Percentiles rank a stretch among this genome's conserved stretches.
Evolutionary conservation across 2,888 invertebrate species (phyloP).

Genomic region (Noctua janthe): DNA sequence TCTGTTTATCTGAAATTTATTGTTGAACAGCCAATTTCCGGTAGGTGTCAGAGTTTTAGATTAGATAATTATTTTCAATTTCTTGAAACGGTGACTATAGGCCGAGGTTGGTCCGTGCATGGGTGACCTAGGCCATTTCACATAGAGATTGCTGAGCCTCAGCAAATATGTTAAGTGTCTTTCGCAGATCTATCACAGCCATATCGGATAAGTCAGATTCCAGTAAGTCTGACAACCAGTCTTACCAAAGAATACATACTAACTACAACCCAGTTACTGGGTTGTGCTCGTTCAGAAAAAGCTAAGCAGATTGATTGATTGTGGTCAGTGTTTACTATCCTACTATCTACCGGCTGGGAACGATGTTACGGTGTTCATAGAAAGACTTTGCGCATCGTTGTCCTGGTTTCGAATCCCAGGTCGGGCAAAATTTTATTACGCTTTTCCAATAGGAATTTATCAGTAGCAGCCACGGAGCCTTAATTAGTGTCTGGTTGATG

Average conservation of each 20-base stretch:
- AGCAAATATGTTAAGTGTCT: neutral
- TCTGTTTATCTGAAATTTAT: conserved; percentile 18
- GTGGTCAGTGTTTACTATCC: neutral
- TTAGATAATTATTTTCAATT: conserved; percentile 7
- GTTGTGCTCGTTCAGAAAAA: neutral
- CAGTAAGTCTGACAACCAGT: neutral
- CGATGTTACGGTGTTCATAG: neutral
- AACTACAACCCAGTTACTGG: neutral
- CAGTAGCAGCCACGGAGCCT: no score
- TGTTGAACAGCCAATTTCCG: conserved; percentile 28
- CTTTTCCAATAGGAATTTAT: no score
- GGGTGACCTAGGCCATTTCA: neutral
- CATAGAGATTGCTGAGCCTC: neutral
- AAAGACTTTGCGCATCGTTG: no score
- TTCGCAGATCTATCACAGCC: neutral
- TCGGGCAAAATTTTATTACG: no score
- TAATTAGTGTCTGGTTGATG: no score
- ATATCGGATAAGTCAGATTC: neutral
- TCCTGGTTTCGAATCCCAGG: no score
- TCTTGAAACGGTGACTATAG: neutral
- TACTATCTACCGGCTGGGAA: neutral
- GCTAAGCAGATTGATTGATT: neutral
- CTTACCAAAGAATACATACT: neutral
- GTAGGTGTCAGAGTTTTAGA: conserved; percentile 6
- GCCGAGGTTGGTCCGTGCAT: no score